Conservation (phyloP, 2,113 vertebrate species). For the Chionodraco myersi region DNA sequence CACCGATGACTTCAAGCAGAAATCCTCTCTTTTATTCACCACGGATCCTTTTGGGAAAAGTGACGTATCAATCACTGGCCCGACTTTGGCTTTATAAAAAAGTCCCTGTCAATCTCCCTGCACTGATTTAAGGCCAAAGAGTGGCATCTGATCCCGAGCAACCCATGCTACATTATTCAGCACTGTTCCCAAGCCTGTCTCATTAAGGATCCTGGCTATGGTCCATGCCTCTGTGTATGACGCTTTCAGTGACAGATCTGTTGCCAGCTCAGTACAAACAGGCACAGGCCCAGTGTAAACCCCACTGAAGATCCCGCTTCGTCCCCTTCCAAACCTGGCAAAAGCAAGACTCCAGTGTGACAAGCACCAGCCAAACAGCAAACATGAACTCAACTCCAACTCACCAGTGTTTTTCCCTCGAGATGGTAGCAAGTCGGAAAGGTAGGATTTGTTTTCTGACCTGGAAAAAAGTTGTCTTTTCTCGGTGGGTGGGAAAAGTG, state of each 20-base stretch:
- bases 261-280: constrained; percentile 66
- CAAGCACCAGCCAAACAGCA: not conserved
- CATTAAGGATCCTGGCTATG: constrained; percentile 76
- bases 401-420: not conserved
- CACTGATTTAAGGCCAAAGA: constrained; percentile 69
- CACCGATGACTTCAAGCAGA: constrained; percentile 35
- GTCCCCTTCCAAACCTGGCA: constrained; percentile 19
- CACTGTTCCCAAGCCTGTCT: constrained; percentile 73
- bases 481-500: not conserved
- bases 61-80: constrained; percentile 60
- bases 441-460: constrained; percentile 1
- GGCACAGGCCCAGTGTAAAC: constrained; percentile 40
- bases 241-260: constrained; percentile 69
- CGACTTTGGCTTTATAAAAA: constrained; percentile 60
- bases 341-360: not conserved
- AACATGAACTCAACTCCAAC: constrained; percentile 8
- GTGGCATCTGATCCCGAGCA: constrained; percentile 55
- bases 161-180: constrained; percentile 81
- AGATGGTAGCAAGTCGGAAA: not conserved
- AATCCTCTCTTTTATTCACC: constrained; percentile 59
- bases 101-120: constrained; percentile 57
- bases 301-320: constrained; percentile 21
- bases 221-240: constrained; percentile 58
- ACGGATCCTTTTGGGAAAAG: constrained; percentile 44
- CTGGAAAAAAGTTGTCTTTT: not conserved